These are phyloP conservation scores for Ariolimax columbianus DNA, from an alignment of 2,888 invertebrate genomes.

Conservation along the genomic window DNA sequence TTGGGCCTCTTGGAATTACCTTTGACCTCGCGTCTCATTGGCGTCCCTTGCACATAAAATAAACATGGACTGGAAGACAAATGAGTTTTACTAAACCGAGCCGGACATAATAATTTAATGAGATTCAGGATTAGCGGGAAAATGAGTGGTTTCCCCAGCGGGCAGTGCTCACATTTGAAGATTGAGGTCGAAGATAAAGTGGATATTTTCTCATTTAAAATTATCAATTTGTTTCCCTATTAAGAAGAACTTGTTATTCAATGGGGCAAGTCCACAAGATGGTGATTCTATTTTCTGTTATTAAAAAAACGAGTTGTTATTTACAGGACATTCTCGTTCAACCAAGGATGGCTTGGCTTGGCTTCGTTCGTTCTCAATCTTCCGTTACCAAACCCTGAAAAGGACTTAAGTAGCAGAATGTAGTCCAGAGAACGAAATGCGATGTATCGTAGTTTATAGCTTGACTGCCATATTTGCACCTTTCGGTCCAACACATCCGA, in stretches of 20 bases:
- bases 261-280: too few relatives aligned
- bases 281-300: neutral
- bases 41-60: neutral
- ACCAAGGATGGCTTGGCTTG: too few relatives aligned
- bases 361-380: too few relatives aligned
- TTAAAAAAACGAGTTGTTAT: neutral
- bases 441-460: too few relatives aligned
- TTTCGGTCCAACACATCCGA: too few relatives aligned
- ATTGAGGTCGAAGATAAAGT: neutral
- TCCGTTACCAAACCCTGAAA: too few relatives aligned
- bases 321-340: neutral
- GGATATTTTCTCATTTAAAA: neutral
- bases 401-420: too few relatives aligned
- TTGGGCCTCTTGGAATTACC: neutral
- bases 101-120: conserved; percentile 20
- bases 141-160: conserved; percentile 12
- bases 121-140: conserved; percentile 21
- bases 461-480: too few relatives aligned
- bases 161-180: neutral
- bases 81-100: neutral
- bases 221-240: neutral
- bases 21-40: neutral
- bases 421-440: too few relatives aligned
- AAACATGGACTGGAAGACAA: conserved; percentile 21
- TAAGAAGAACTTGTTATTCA: too few relatives aligned